Percentiles rank a stretch among this genome's conserved stretches.
Evolutionary conservation across 2,888 invertebrate species (phyloP).

Genomic region (Xylota segnis): DNA sequence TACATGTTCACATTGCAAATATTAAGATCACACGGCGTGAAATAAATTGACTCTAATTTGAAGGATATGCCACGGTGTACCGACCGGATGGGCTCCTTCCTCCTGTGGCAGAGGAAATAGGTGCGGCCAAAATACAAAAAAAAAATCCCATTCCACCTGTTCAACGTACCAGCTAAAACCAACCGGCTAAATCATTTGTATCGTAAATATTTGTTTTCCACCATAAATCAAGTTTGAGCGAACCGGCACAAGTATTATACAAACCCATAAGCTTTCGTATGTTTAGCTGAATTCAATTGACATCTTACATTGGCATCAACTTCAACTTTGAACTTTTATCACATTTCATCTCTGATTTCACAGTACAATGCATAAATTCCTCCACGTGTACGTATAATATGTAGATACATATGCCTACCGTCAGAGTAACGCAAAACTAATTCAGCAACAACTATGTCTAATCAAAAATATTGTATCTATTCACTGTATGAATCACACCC

Average conservation of each 20-base stretch:
- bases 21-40: too few relatives aligned
- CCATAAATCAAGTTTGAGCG: conserved; percentile 38
- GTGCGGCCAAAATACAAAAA: too few relatives aligned
- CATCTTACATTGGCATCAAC: background rate
- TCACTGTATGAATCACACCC: conserved; percentile 48
- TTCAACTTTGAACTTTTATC: conserved; percentile 6
- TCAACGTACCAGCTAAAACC: background rate
- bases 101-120: too few relatives aligned
- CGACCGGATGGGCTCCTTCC: too few relatives aligned
- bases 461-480: conserved; percentile 21
- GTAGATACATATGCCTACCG: background rate
- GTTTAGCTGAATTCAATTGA: background rate
- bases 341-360: background rate
- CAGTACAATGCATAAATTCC: background rate
- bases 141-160: background rate
- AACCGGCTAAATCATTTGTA: background rate
- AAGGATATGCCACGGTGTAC: too few relatives aligned
- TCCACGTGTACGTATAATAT: conserved; percentile 18
- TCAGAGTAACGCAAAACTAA: background rate
- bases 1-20: too few relatives aligned
- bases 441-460: conserved; percentile 13
- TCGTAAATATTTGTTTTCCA: background rate
- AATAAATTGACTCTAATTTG: too few relatives aligned
- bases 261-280: background rate
- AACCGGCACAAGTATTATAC: conserved; percentile 2